Conservation (phyloP, 2,113 vertebrate species). For the Catharus minimus region DNA sequence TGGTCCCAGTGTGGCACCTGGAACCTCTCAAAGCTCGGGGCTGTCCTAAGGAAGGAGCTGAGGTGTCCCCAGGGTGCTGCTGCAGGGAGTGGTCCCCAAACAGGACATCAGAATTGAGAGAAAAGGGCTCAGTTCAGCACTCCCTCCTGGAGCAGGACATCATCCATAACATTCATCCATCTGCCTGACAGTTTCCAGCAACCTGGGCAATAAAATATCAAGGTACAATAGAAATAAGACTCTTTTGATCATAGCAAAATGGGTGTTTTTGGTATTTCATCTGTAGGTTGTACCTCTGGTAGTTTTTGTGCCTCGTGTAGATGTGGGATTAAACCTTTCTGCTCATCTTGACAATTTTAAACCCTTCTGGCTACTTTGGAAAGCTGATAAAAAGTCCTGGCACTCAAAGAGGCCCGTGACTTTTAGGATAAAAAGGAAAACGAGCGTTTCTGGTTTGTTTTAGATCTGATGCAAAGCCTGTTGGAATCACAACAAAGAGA, state of each 20-base stretch:
- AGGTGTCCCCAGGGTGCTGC: not conserved
- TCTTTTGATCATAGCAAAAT: not conserved
- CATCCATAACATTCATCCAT: not conserved
- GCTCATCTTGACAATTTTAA: not conserved
- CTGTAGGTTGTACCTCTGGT: not conserved
- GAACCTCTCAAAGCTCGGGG: not conserved
- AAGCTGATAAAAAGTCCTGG: slow-evolving; percentile 6
- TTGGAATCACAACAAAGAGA: slow-evolving; percentile 32
- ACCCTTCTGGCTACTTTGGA: not conserved
- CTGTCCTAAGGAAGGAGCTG: not conserved
- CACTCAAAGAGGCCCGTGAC: not conserved
- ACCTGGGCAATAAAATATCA: not conserved
- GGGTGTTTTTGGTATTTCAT: not conserved
- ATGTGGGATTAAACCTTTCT: not conserved
- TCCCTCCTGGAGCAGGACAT: not conserved
- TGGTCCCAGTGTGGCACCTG: not conserved
- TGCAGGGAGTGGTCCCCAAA: not conserved
- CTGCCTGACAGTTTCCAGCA: slow-evolving; percentile 42
- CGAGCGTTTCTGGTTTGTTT: not conserved
- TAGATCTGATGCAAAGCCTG: slow-evolving; percentile 8
- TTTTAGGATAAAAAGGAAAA: slow-evolving; percentile 17
- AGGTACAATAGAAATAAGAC: slow-evolving; percentile 26
- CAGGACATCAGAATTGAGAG: not conserved
- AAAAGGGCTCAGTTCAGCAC: not conserved
- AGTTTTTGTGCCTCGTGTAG: not conserved